Conservation (phyloP, 2,888 invertebrate species). For the Leucophora obtusa region DNA sequence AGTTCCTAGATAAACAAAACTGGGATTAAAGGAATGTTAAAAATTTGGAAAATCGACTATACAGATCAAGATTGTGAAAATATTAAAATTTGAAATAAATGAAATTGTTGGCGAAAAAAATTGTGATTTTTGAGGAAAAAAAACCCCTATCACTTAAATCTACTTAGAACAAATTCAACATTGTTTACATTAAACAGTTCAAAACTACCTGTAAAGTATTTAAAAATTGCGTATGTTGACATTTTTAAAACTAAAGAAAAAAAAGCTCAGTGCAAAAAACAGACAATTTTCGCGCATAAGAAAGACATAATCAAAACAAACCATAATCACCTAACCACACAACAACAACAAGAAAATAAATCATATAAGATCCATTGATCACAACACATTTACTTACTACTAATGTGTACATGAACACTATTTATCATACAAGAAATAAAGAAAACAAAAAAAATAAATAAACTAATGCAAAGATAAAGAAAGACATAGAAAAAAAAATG, state of each 20-base stretch:
- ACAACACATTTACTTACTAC: slow-evolving; percentile 22
- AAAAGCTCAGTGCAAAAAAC: slow-evolving; percentile 46
- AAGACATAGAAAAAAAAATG: slow-evolving; percentile 33
- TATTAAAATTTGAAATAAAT: slow-evolving; percentile 8
- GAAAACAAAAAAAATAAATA: slow-evolving; percentile 23
- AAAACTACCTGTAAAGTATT: slow-evolving; percentile 40
- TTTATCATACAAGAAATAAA: slow-evolving; percentile 18
- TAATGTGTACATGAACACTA: slow-evolving; percentile 25
- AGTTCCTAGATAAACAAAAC: slow-evolving; percentile 56
- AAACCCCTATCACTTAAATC: slow-evolving; percentile 8
- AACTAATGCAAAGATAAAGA: slow-evolving; percentile 25
- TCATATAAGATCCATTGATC: slow-evolving; percentile 56
- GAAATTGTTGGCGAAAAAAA: slow-evolving; percentile 11
- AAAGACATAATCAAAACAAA: slow-evolving; percentile 64
- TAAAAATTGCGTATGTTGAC: slow-evolving; percentile 44
- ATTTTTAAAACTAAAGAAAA: slow-evolving; percentile 25
- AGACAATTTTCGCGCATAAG: slow-evolving; percentile 47
- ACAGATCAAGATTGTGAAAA: not conserved
- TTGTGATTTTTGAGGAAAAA: slow-evolving; percentile 14
- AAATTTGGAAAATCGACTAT: slow-evolving; percentile 25
- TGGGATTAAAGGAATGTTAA: slow-evolving; percentile 33
- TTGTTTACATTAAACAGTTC: slow-evolving; percentile 54
- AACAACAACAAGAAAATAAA: slow-evolving; percentile 43
- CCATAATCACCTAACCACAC: slow-evolving; percentile 51
- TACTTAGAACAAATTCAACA: slow-evolving; percentile 9